Conservation (phyloP, 2,888 invertebrate species). For the Pachliopta kotzebuea region DNA sequence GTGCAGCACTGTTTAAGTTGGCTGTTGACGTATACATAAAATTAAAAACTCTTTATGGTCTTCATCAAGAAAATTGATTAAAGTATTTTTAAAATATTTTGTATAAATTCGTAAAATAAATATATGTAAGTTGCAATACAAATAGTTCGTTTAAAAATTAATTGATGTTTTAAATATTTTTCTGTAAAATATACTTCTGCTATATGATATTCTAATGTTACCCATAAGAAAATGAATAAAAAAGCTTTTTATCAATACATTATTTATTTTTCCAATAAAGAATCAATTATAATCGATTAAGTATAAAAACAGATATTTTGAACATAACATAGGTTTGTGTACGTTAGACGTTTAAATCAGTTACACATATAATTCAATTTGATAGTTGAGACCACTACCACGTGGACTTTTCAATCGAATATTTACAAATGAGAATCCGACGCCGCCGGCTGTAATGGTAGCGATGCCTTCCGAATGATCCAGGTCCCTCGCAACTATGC, state of each 20-base stretch:
- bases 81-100: no score
- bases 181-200: no score
- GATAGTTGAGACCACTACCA: slow-evolving; percentile 52
- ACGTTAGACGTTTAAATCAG: background rate
- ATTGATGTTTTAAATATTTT: no score
- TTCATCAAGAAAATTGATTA: no score
- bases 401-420: slow-evolving; percentile 59
- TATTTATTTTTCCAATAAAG: background rate
- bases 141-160: no score
- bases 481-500: slow-evolving; percentile 54
- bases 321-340: background rate
- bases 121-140: no score
- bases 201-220: background rate
- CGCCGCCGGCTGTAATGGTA: slow-evolving; percentile 59
- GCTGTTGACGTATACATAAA: no score
- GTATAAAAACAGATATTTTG: background rate
- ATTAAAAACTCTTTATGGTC: no score
- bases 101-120: no score
- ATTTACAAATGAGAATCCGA: slow-evolving; percentile 54
- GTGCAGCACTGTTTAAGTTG: no score
- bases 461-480: slow-evolving; percentile 45
- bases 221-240: background rate
- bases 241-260: background rate
- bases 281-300: background rate
- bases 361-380: slow-evolving; percentile 57